Evolutionary conservation across 1,140 invertebrate species (phyloP), one percentile per base, ranked within the genome.

Genomic region (Psilanteris sp.): DNA sequence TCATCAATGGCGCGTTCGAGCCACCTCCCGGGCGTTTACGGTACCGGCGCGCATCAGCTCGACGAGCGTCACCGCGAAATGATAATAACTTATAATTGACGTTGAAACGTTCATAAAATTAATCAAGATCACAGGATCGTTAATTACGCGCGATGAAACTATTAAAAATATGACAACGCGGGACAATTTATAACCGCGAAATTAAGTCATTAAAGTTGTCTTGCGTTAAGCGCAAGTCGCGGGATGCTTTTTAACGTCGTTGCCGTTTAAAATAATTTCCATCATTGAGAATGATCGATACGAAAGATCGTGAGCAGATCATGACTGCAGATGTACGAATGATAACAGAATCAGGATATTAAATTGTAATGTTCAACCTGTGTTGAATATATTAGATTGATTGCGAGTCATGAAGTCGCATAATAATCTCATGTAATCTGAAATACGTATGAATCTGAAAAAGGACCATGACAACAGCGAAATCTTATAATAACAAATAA

Each of bases 121-220:
- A 68, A 68, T 68, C 64, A 68, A 59, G 52, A 57, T 68, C 64
- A 43, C 32, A 18, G 11, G 52, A 59, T 43, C 52, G 43, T 50
- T 68, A 43, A 59, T 68, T 50, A 48, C 34, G 44, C 14, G 1
- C 18, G 64, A 68, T 68, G 43, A 50, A 32, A 59, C 36, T 34
- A 48, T 57, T 39, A 48, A 48, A 57, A 68, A 32, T 48, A 32
- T 50, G 64, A 31, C 52, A 27, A 34, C 14, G 14, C 29, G n/a
- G 9, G 8, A 43, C 41, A 48, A 67, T 67, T 67, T 68, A 68
- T 68, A 8, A n/a, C 52, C 16, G 43, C 41, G 14, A 57, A 68
- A 57, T 68, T 57, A 34, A 68, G 64, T 26, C 18, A 57, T 68
- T 68, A 68, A 44, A 43, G 10, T 31, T 32, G 44, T 6, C 4